Evolutionary conservation across 2,888 invertebrate genomes (phyloP).

Genomic region (Eristalis pertinax): DNA sequence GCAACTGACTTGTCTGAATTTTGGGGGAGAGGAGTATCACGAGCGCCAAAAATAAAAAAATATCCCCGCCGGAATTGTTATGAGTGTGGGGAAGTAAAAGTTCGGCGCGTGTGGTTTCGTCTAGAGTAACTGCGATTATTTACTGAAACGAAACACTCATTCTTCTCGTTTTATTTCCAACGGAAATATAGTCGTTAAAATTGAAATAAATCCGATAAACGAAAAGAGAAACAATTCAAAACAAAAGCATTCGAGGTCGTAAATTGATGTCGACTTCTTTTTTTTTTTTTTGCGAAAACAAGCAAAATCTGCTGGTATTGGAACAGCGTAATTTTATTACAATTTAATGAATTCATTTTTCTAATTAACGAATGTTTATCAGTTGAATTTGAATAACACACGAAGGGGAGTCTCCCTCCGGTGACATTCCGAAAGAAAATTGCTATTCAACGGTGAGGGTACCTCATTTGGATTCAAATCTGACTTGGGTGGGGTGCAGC

Average conservation of each 20-base stretch:
- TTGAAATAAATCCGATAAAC: not conserved
- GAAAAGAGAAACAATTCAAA: not conserved
- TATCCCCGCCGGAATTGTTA: constrained; percentile 14
- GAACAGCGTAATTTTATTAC: not conserved
- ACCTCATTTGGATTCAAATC: not conserved
- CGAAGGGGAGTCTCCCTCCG: not conserved
- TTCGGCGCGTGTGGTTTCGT: constrained; percentile 33
- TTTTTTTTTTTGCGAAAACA: constrained; percentile 1
- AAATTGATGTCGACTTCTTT: not conserved
- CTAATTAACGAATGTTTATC: not conserved
- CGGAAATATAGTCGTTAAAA: not conserved
- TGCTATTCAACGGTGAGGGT: not conserved
- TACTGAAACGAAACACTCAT: not conserved
- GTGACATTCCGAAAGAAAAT: not conserved
- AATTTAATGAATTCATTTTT: constrained; percentile 6
- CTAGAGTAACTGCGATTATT: constrained; percentile 41
- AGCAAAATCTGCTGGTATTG: not conserved
- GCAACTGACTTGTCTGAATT: not conserved
- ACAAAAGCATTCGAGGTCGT: not conserved
- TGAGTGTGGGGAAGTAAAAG: constrained; percentile 42
- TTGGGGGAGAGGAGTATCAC: not conserved
- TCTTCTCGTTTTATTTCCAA: not conserved
- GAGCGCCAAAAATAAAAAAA: not conserved
- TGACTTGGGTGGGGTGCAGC: not conserved
- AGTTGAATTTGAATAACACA: not conserved